Conservation (phyloP, 2,113 vertebrate genomes). For the Fregetta grallaria region DNA sequence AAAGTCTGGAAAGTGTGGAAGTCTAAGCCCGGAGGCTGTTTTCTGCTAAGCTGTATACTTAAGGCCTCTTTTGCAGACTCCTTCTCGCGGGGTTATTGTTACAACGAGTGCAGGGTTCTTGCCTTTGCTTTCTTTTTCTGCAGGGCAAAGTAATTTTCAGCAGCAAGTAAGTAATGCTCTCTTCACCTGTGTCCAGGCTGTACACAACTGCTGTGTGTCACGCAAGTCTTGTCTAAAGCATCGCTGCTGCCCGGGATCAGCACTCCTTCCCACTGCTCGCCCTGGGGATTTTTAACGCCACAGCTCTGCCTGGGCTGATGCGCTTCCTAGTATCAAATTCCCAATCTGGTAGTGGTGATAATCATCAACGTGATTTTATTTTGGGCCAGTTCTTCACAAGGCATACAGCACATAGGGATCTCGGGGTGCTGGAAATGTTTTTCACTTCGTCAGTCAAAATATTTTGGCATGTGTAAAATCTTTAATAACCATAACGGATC, state of each 20-base stretch:
- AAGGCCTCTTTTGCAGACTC: not conserved
- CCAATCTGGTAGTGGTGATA: not conserved
- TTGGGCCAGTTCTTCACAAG: not conserved
- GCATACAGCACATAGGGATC: not conserved
- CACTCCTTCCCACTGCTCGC: not conserved
- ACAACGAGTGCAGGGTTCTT: not conserved
- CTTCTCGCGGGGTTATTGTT: not conserved
- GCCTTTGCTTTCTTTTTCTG: not conserved
- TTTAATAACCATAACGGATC: not conserved
- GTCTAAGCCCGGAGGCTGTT: not conserved
- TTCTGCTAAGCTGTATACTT: not conserved
- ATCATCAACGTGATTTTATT: not conserved
- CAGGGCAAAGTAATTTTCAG: not conserved
- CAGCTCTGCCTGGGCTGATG: not conserved
- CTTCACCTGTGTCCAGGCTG: not conserved
- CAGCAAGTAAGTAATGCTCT: not conserved
- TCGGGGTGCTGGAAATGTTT: not conserved
- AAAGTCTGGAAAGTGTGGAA: not conserved
- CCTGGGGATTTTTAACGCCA: not conserved
- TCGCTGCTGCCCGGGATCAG: fast-evolving
- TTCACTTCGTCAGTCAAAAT: not conserved
- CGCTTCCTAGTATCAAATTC: not conserved
- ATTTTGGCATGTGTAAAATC: not conserved
- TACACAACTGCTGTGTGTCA: not conserved
- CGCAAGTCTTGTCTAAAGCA: not conserved